Evolutionary conservation across 2,888 invertebrate genomes (phyloP), one percentile per base, ranked within the genome.

Genomic region (Drosophila niveifrons): DNA sequence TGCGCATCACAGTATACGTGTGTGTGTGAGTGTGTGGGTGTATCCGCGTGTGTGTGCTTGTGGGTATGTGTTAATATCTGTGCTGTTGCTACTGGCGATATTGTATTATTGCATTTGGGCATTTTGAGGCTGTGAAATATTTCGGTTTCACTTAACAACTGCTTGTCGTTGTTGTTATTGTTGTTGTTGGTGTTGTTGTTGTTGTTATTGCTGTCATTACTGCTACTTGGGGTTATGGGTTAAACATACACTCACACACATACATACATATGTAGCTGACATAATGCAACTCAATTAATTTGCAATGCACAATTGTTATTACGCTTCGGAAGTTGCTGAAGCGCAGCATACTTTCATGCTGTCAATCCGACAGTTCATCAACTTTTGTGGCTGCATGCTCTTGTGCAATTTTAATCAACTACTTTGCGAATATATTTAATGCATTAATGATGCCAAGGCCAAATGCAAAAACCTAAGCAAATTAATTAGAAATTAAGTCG

Each of bases 251-350:
- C 17, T 44, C 23, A 55, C n/a, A 31, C 18, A 59, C 2, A 29
- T 2, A 39, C 6, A 41, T 7, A 31, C 10, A 51, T 15, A 23
- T n/a, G 31, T 29, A 66, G 62, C 59, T 41, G 47, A 47, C 52
- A 73, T 65, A 78, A 61, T 75, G 70, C 71, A 85, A 82, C 78
- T 78, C 66, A 88, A 88, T 85, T 82, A 83, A 88, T 88, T 88
- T 80, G 58, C 67, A 18, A 79, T 74, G 73, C 64, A 52, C 67
- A 57, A 83, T 64, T 80, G 66, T 83, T 65, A 53, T 57, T 47
- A 59, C 51, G 18, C 34, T 8, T 1, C n/a, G 3, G 3, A 44
- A 44, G 31, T 31, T 18, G 15, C 17, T 17, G 52, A 28, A 43
- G 53, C 29, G n/a, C 41, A 39, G 13, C 50, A 17, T 43, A 59